phyloP scores from a whole-genome alignment of 2,888 invertebrate genomes.

The Amphipoea lucens region DNA sequence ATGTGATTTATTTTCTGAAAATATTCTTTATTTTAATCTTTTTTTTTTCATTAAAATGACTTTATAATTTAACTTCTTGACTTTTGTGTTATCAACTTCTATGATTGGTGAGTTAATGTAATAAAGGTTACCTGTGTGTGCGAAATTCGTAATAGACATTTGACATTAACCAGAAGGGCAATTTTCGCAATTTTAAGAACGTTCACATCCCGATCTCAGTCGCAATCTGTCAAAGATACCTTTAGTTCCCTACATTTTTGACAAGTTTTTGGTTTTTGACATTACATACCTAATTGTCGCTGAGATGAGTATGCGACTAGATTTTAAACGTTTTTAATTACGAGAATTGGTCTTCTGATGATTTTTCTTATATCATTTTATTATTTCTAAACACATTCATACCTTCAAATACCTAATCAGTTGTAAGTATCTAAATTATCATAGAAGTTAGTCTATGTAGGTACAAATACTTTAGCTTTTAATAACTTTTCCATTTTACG shows the following conservation, averaged over 20 bases:
- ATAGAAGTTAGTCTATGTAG: not conserved
- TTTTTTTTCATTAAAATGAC: slow-evolving; percentile 38
- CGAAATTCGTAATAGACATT: not conserved
- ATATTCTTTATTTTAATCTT: slow-evolving; percentile 1
- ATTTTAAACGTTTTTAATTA: not conserved
- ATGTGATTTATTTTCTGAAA: slow-evolving; percentile 18
- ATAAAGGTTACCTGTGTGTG: not conserved
- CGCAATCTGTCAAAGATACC: not conserved
- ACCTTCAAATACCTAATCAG: not conserved
- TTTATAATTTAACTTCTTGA: not conserved
- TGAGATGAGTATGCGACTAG: not conserved
- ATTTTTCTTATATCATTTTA: not conserved
- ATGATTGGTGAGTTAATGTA: slow-evolving; percentile 30
- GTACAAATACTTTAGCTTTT: not conserved
- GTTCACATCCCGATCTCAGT: not conserved
- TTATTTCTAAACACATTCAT: not conserved
- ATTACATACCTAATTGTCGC: no score
- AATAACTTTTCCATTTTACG: slow-evolving; percentile 4
- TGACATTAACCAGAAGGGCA: not conserved
- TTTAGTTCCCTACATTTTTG: not conserved
- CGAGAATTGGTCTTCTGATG: not conserved
- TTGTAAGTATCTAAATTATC: not conserved
- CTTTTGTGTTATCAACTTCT: not conserved
- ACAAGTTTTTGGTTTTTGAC: not conserved
- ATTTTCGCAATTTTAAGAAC: not conserved